Base-by-base conservation (phyloP, 2,113 vertebrate species). In the Oophaga pumilio region DNA sequence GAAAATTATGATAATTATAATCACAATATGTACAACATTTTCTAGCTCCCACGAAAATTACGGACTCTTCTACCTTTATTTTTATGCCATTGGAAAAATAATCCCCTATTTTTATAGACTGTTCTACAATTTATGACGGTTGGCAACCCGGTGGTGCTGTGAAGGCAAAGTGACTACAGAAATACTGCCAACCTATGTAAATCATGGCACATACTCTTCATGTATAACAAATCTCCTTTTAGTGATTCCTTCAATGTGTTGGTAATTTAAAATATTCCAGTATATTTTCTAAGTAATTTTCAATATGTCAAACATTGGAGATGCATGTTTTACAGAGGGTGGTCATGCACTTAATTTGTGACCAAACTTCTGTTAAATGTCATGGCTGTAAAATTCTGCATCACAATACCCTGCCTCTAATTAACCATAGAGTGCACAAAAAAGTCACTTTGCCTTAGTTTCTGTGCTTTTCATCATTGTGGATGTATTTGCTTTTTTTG, bases 331-430 rank as follows among this genome's bases (percentile, higher is more conserved):
- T 76, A 56, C 74, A 85, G 84, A 66, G 56, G 28, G 57, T 85
- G 71, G 69, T 85, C 84, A 85, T 85, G 56, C 73, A 76, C 56
- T 76, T 76, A 62, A 76, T 33, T 43, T 85, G 74, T 76, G 84
- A 85, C 84, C 84, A 85, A 85, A 85, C 74, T 77, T 85, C 74
- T 77, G 73, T 77, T 77, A 11, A 60, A 62, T 85, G 57, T 85
- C 71, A 76, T 33, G 73, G 57, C 84, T 77, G 74, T 85, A 22
- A 43, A 50, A 85, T 59, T 85, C 43, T 60, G 57, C 17, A 49
- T 76, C 60, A 85, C 59, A 43, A n/a, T 68, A 4, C 24, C 26
- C 49, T 49, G 56, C 53, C 71, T 84, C 50, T 49, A 52, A 85
- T 76, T 22, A 43, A 20, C 71, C 69, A 18, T 74, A 85, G 71